Percentiles rank a stretch among this genome's conserved stretches.
Conservation (phyloP, 2,113 vertebrate species). For the Saguinus imperator region DNA sequence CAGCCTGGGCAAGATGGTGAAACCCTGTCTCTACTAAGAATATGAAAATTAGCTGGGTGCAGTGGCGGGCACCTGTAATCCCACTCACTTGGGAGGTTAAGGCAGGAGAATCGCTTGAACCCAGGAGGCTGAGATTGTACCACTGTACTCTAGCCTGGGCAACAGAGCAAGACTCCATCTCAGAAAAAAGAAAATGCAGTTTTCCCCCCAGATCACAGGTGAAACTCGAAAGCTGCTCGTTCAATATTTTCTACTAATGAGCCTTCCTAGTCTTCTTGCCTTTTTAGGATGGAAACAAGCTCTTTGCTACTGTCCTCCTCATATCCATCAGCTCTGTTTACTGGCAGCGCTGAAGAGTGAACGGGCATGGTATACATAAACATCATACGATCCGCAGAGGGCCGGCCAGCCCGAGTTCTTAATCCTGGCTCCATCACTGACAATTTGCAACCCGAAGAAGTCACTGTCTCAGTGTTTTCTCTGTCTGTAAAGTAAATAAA, state of each 20-base stretch:
- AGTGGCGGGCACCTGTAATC: too few species aligned
- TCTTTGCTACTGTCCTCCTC: not conserved
- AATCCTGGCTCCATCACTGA: constrained; percentile 24
- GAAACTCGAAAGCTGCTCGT: not conserved
- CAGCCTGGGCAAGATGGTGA: too few species aligned
- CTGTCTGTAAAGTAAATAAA: constrained; percentile 58
- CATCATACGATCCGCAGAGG: constrained; percentile 16
- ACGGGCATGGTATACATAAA: not conserved
- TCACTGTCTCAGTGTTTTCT: constrained; percentile 28
- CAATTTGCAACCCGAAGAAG: constrained; percentile 8
- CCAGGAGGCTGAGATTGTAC: too few species aligned
- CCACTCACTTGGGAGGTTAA: too few species aligned
- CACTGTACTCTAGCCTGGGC: too few species aligned
- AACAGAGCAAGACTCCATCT: too few species aligned
- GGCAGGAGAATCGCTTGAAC: too few species aligned
- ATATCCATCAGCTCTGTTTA: constrained; percentile 6
- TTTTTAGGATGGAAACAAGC: not conserved
- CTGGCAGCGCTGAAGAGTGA: not conserved
- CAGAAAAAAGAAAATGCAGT: not conserved
- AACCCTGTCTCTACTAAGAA: too few species aligned
- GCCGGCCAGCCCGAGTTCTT: not conserved
- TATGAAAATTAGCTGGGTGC: too few species aligned
- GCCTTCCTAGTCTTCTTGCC: not conserved
- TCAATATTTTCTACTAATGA: constrained; percentile 50
- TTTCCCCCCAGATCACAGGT: not conserved